Evolutionary conservation across 1,140 invertebrate genomes (phyloP).

Genomic region (Mactra quadrangularis): DNA sequence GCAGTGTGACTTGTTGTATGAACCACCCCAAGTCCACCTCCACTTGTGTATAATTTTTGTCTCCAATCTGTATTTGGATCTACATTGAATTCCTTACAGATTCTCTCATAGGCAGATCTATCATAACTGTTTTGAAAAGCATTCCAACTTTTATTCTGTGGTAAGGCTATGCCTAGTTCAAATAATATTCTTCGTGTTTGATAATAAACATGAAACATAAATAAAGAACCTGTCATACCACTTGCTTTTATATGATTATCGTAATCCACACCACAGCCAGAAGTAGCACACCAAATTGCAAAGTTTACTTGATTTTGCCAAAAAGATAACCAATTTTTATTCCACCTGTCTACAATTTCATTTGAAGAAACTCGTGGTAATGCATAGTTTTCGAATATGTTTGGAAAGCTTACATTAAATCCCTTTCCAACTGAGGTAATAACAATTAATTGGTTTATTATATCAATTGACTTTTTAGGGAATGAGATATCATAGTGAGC

Average conservation of each 20-base stretch:
- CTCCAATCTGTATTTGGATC: constrained; percentile 7
- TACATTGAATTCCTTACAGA: too few species aligned
- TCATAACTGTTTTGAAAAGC: not conserved
- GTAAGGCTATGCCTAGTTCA: not conserved
- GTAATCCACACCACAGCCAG: not conserved
- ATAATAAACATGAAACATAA: constrained; percentile 1
- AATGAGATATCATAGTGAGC: too few species aligned
- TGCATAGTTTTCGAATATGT: constrained; percentile 8
- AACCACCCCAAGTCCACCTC: not conserved
- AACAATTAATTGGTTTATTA: not conserved
- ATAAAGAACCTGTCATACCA: constrained; percentile 2
- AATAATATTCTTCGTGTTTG: not conserved
- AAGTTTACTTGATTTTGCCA: constrained; percentile 8
- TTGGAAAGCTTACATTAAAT: not conserved
- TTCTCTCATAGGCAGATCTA: not conserved
- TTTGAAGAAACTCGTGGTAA: not conserved
- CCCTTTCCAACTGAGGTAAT: not conserved
- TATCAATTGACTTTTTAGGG: too few species aligned
- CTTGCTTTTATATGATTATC: not conserved
- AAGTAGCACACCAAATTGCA: too few species aligned
- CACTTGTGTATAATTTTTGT: not conserved
- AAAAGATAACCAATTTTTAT: not conserved
- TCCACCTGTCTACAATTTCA: not conserved
- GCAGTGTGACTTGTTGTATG: not conserved
- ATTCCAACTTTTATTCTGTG: constrained; percentile 2